phyloP scores from a whole-genome alignment of 1,140 invertebrate genomes.

The Drosophila baimaii region DNA sequence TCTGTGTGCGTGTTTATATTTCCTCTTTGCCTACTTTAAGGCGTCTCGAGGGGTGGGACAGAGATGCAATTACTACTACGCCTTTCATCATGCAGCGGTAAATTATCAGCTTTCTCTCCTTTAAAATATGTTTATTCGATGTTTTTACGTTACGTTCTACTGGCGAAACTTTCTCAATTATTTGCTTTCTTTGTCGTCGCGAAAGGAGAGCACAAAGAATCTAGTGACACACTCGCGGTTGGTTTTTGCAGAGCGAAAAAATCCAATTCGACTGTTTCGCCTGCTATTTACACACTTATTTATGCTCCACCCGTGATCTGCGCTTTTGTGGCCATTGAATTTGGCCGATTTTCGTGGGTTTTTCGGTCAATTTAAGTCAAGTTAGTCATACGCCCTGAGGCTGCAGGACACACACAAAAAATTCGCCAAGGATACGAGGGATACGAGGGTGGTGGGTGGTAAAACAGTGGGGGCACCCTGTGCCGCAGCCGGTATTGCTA shows the following conservation, averaged over 20 bases:
- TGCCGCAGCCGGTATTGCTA: constrained; percentile 42
- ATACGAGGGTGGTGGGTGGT: constrained; percentile 49
- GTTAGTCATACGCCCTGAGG: constrained; percentile 41
- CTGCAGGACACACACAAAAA: constrained; percentile 57
- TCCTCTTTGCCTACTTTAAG: constrained; percentile 67
- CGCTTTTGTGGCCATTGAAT: not conserved
- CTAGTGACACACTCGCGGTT: constrained; percentile 34
- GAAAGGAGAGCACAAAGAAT: constrained; percentile 20
- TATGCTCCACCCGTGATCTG: not conserved
- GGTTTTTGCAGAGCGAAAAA: constrained; percentile 6
- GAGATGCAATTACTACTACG: constrained; percentile 29
- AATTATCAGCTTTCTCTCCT: not conserved
- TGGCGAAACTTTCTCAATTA: constrained; percentile 1
- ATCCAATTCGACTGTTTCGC: not conserved
- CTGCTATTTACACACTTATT: constrained; percentile 14
- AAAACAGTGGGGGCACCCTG: constrained; percentile 32
- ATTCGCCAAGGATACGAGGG: constrained; percentile 67
- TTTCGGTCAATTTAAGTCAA: constrained; percentile 7
- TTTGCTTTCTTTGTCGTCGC: constrained; percentile 6
- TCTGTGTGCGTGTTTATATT: constrained; percentile 53
- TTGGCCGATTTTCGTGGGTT: not conserved
- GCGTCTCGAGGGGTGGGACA: constrained; percentile 38
- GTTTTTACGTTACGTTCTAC: not conserved
- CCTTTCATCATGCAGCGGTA: constrained; percentile 52
- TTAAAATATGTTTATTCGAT: constrained; percentile 44